phyloP scores from a whole-genome alignment of 2,888 invertebrate species.

The Linnaemya vulpina region DNA sequence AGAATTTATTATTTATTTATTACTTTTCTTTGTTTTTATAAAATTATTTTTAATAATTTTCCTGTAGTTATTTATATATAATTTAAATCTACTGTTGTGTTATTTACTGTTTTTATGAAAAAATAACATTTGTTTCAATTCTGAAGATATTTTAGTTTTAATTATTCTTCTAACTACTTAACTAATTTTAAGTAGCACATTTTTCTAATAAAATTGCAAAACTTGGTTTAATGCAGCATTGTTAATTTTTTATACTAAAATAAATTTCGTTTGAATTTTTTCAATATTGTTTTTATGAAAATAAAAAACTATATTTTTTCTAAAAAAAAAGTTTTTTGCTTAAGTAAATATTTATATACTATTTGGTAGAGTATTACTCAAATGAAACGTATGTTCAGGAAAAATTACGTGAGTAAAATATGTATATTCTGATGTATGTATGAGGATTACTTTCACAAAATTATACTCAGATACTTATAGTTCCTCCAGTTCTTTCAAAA shows the following conservation, averaged over 20 bases:
- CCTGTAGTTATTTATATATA: constrained; percentile 51
- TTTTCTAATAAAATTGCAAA: constrained; percentile 69
- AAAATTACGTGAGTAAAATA: too few relatives aligned
- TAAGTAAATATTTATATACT: too few relatives aligned
- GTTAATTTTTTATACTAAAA: constrained; percentile 69
- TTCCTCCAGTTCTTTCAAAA: too few relatives aligned
- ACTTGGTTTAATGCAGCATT: constrained; percentile 72
- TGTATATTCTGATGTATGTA: too few relatives aligned
- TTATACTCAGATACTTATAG: too few relatives aligned
- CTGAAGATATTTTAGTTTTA: constrained; percentile 56
- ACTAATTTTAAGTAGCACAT: constrained; percentile 71
- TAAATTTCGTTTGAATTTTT: constrained; percentile 51
- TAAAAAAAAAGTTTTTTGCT: too few relatives aligned
- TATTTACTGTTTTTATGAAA: constrained; percentile 62
- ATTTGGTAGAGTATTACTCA: too few relatives aligned
- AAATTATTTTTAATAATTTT: constrained; percentile 47
- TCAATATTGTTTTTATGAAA: constrained; percentile 56
- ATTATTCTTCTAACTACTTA: constrained; percentile 65
- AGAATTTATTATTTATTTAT: constrained; percentile 22
- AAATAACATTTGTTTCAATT: constrained; percentile 51
- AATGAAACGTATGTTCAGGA: too few relatives aligned
- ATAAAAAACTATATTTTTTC: too few relatives aligned
- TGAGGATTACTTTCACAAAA: too few relatives aligned
- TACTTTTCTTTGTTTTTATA: constrained; percentile 45
- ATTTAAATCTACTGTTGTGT: constrained; percentile 64